Base-by-base conservation (phyloP, 2,113 vertebrate genomes). In the Chamaea fasciata region DNA sequence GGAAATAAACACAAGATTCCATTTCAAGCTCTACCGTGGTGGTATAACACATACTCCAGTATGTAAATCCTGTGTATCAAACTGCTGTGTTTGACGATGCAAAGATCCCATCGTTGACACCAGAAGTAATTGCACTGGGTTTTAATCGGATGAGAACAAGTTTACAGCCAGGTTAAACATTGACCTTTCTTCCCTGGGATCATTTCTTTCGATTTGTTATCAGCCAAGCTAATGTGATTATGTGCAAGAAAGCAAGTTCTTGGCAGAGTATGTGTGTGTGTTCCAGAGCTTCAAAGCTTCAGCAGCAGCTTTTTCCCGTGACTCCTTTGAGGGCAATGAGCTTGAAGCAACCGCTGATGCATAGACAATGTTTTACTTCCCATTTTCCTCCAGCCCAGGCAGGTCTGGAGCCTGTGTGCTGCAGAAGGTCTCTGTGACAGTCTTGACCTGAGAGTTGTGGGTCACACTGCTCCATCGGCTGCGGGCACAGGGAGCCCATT, bases 11-110 rank as follows among this genome's bases (percentile, higher is more conserved):
- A 17, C 15, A 39, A 46, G 13, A n/a, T 60, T 56, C 4, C 8
- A n/a, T 39, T 47, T 69, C 44, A 31, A 47, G 79, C 28, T n/a
- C 19, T 49, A 15, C 30, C 0, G 0, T 0, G 1, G 28, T 24
- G 33, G 26, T 6, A 1, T 9, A 64, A 46, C 19, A 26, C 5
- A 7, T 6, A 15, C 9, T 13, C 4, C 33, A 16, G n/a, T 2
- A 13, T 15, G 7, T 18, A 35, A 81, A 30, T 11, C 14, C 35
- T 39, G 15, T 10, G 6, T 52, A 26, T 35, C 31, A 30, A 17
- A 83, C 9, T 7, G 22, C 41, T 63, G 15, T 15, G 13, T 59
- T 24, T 39, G 26, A 27, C 33, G 2, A 2, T 15, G n/a, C 57
- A 50, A 62, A 9, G n/a, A 49, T 71, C 24, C 73, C 49, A 17